Conservation (phyloP, 2,113 vertebrate species). For the Callipepla californica region DNA sequence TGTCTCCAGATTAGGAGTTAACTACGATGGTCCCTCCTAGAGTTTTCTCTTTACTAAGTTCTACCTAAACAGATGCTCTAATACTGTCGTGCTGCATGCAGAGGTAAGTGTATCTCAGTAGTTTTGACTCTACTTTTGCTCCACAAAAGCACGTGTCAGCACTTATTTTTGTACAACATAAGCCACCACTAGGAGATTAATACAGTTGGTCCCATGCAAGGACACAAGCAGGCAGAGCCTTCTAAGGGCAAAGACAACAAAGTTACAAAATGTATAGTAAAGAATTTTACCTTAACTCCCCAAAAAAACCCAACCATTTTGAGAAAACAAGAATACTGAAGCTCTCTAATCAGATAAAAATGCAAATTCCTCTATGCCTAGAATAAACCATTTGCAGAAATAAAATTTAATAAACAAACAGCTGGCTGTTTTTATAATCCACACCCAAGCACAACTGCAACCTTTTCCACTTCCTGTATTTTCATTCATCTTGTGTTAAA, state of each 20-base stretch:
- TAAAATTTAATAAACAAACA: background rate
- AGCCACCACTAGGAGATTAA: background rate
- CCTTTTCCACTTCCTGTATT: background rate
- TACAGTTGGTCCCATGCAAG: background rate
- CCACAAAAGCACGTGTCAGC: background rate
- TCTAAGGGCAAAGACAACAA: background rate
- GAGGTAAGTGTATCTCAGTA: background rate
- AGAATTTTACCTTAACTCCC: background rate
- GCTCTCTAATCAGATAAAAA: background rate
- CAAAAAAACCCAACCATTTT: background rate
- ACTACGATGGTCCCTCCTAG: background rate
- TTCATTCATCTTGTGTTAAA: background rate
- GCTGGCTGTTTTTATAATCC: background rate
- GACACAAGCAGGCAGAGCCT: background rate
- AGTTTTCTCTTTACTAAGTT: background rate
- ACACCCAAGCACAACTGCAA: background rate
- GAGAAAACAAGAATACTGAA: background rate
- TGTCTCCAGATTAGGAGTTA: background rate
- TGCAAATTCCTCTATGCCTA: background rate
- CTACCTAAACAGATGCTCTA: background rate
- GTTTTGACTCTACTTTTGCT: background rate
- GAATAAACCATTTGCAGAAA: background rate
- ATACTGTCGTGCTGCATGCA: background rate
- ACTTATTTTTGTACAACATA: background rate
- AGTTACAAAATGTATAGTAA: background rate